A percentile compares a stretch with the other conserved stretches of the same genome.
Conservation (phyloP, 2,888 invertebrate genomes). For the Creontiades dilutus region DNA sequence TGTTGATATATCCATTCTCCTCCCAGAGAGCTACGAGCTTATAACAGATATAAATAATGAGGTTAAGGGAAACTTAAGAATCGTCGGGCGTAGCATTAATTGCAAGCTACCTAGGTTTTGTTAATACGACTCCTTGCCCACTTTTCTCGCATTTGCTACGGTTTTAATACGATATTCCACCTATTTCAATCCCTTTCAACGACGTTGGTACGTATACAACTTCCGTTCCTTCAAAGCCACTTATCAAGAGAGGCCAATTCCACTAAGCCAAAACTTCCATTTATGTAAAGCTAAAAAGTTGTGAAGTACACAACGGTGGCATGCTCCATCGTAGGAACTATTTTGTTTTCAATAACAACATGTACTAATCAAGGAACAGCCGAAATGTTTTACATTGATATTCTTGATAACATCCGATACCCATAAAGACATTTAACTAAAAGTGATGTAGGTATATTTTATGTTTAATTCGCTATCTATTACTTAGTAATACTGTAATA, state of each 20-base stretch:
- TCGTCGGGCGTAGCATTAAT: slow-evolving; percentile 48
- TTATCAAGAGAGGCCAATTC: background rate
- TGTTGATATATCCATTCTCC: slow-evolving; percentile 60
- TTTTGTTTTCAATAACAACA: too few species aligned
- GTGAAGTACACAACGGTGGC: background rate
- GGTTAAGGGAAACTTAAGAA: slow-evolving; percentile 52
- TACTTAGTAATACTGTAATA: too few species aligned
- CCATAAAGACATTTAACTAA: too few species aligned
- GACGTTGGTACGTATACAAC: slow-evolving; percentile 20
- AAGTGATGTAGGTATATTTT: too few species aligned
- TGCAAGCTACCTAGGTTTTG: slow-evolving; percentile 43
- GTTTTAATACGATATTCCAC: background rate
- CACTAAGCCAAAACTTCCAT: background rate
- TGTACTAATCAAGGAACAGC: too few species aligned
- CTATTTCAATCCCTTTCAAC: slow-evolving; percentile 12
- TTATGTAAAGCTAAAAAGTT: background rate
- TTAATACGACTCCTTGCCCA: background rate
- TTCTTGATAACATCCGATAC: too few species aligned
- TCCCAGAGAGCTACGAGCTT: slow-evolving; percentile 44
- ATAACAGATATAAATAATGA: slow-evolving; percentile 66
- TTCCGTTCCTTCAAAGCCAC: slow-evolving; percentile 1
- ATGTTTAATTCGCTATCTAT: too few species aligned
- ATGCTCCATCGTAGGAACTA: background rate
- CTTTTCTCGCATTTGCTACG: background rate
- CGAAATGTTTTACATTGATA: too few species aligned